These are phyloP conservation scores for Brachionus plicatilis DNA, from an alignment of 1,140 invertebrate genomes.

Conservation along the genomic window DNA sequence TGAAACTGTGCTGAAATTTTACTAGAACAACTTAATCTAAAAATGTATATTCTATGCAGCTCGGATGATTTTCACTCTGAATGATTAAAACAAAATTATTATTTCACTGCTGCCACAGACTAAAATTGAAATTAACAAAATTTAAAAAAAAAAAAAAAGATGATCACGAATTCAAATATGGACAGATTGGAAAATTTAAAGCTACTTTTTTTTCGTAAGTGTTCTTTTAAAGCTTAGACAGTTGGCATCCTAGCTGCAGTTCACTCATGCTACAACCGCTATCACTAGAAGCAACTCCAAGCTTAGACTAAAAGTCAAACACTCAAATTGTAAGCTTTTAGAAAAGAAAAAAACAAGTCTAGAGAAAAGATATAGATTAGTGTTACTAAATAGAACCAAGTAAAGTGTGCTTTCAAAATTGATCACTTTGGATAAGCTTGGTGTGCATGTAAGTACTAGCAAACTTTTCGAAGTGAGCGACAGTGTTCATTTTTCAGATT, in stretches of 20 bases:
- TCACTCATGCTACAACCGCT: not conserved
- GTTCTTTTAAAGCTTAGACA: not conserved
- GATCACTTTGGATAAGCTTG: not conserved
- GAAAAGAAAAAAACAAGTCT: not conserved
- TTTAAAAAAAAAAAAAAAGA: not conserved
- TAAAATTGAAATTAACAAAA: not conserved
- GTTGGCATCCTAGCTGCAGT: not conserved
- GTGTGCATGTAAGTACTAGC: not conserved
- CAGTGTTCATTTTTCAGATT: not conserved
- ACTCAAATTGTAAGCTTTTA: not conserved
- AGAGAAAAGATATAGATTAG: not conserved
- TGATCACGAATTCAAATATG: no score
- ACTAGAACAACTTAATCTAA: no score
- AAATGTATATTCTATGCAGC: no score
- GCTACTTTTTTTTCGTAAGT: no score
- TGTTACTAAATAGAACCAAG: not conserved
- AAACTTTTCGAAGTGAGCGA: not conserved
- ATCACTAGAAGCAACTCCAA: not conserved
- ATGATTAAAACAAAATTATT: no score
- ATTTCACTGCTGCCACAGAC: no score
- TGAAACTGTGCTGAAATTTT: no score
- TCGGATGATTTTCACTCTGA: no score
- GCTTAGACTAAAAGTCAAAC: not conserved
- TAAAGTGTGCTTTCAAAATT: not conserved
- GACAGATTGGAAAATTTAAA: no score